Evolutionary conservation across 2,113 vertebrate genomes (phyloP).

Genomic region (Sturnira hondurensis): DNA sequence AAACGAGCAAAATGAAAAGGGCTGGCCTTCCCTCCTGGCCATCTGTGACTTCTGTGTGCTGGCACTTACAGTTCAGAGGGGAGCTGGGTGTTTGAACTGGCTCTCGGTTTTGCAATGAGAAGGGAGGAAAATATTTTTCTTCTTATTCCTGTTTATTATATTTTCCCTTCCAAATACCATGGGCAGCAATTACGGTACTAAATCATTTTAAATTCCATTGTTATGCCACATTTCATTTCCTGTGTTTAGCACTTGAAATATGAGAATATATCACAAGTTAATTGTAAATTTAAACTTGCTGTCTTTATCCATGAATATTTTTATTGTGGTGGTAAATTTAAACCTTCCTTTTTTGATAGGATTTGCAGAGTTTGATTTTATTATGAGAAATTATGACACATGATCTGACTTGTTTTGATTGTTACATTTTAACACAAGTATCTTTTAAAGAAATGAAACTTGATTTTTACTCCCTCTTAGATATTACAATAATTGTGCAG

Average conservation of each 20-base stretch:
- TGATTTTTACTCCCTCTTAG: not conserved
- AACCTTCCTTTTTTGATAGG: constrained; percentile 15
- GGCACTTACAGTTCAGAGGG: constrained; percentile 39
- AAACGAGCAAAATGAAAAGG: constrained; percentile 69
- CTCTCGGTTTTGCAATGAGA: constrained; percentile 58
- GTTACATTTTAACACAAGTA: constrained; percentile 23
- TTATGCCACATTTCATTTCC: not conserved
- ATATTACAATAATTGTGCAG: not conserved
- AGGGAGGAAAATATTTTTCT: constrained; percentile 38
- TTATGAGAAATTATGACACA: not conserved
- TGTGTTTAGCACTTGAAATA: constrained; percentile 1
- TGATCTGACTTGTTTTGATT: constrained; percentile 33
- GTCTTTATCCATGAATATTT: not conserved
- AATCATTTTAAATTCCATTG: constrained; percentile 43
- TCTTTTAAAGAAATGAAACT: not conserved
- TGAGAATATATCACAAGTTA: not conserved
- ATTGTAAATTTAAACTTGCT: constrained; percentile 39
- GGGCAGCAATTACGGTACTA: constrained; percentile 38
- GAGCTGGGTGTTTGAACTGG: constrained; percentile 40
- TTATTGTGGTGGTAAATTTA: constrained; percentile 16
- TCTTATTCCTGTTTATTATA: constrained; percentile 36
- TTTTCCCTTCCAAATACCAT: constrained; percentile 7
- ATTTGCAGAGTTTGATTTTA: constrained; percentile 44
- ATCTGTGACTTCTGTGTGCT: constrained; percentile 63
- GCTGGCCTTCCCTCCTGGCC: constrained; percentile 68